Percentiles rank a stretch among this genome's conserved stretches.
phyloP scores from a whole-genome alignment of 2,888 invertebrate species.

The Trachelus stipa region DNA sequence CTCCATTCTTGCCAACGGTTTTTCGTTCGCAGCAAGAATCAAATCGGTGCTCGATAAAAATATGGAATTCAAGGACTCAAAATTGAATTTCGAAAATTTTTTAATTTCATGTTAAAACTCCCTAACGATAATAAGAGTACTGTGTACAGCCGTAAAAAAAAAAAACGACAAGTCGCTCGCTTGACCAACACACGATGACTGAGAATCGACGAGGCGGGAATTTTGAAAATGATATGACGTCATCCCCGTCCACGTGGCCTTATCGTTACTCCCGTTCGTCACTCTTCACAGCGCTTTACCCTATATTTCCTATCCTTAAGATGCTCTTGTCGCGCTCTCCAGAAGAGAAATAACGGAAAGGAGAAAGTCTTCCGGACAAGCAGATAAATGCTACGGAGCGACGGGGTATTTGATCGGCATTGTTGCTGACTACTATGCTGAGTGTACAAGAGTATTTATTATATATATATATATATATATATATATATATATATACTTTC shows the following conservation, averaged over 20 bases:
- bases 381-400: not conserved
- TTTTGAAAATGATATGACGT: not conserved
- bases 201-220: not conserved
- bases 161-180: no score
- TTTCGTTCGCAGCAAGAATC: constrained; percentile 32
- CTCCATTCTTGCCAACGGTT: constrained; percentile 54
- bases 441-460: not conserved
- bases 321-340: not conserved
- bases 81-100: no score
- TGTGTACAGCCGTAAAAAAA: no score
- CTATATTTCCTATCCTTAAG: not conserved
- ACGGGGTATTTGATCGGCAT: not conserved
- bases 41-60: no score
- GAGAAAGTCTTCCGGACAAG: not conserved
- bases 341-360: not conserved
- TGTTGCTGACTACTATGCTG: not conserved
- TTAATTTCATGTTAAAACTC: not conserved
- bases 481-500: not conserved
- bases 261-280: not conserved
- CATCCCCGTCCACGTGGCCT: not conserved
- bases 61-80: no score
- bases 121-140: not conserved
- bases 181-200: no score
- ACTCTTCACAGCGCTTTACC: not conserved
- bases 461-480: not conserved